Percentiles rank a stretch among this genome's conserved stretches.
Conservation (phyloP, 2,797 vertebrate genomes). For the Trachops cirrhosus region DNA sequence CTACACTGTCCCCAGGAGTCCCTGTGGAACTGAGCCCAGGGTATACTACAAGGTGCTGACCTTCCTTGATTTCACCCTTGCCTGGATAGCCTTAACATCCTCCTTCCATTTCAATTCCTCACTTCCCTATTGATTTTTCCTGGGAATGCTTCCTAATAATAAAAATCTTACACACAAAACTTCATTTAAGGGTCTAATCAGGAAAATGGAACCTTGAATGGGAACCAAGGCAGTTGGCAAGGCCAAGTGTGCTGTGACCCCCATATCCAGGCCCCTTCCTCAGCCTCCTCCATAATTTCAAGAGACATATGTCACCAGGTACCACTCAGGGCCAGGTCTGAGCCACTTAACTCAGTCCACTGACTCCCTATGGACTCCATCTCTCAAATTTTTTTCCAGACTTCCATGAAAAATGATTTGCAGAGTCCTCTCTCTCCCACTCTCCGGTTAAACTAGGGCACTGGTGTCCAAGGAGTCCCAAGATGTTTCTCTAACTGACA, state of each 20-base stretch:
- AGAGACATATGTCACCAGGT: background rate
- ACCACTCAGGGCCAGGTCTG: background rate
- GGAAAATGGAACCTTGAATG: background rate
- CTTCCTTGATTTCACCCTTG: background rate
- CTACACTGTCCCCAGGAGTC: background rate
- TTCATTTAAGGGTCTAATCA: background rate
- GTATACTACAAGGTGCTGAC: background rate
- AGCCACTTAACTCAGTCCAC: slow-evolving; percentile 71
- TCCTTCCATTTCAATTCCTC: background rate
- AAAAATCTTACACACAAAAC: background rate
- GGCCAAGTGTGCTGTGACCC: fast-evolving
- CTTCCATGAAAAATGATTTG: slow-evolving; percentile 81
- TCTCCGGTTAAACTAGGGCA: slow-evolving; percentile 78
- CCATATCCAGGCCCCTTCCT: background rate
- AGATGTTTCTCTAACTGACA: slow-evolving; percentile 85
- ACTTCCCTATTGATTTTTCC: background rate
- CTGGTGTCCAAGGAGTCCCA: slow-evolving; percentile 81
- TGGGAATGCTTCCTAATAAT: background rate
- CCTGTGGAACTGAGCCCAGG: background rate
- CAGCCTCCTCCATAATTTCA: background rate
- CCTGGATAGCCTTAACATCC: too few species aligned
- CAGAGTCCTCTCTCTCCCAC: slow-evolving; percentile 67
- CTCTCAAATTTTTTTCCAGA: slow-evolving; percentile 73
- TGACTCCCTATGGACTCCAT: slow-evolving; percentile 62
- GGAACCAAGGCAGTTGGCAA: background rate